A percentile compares a stretch with the other conserved stretches of the same genome.
Conservation (phyloP, 1,140 invertebrate genomes). For the Drosophila tani region DNA sequence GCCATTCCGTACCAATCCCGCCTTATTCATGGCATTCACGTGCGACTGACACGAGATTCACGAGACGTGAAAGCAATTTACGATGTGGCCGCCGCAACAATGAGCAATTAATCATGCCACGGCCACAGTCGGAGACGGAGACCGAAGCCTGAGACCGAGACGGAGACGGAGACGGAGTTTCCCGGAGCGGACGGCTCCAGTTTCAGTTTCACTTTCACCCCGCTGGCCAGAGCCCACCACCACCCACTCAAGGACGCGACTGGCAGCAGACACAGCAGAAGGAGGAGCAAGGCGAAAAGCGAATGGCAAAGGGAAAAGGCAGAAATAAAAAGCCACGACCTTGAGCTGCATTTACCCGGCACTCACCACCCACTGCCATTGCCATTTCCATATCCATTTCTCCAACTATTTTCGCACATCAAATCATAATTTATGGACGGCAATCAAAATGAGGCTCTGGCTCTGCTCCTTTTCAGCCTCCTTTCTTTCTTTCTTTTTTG, state of each 20-base stretch:
- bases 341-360: constrained; percentile 46
- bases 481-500: background rate
- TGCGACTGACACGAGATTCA: constrained; percentile 59
- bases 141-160: too few species aligned
- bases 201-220: constrained; percentile 40
- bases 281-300: background rate
- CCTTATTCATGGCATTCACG: constrained; percentile 64
- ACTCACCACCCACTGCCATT: constrained; percentile 10
- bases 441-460: constrained; percentile 51
- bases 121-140: constrained; percentile 21
- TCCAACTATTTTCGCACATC: constrained; percentile 75
- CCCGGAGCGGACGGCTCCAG: constrained; percentile 28
- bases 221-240: background rate
- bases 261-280: constrained; percentile 22
- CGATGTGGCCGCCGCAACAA: constrained; percentile 73
- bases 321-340: constrained; percentile 32
- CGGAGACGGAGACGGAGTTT: constrained; percentile 17
- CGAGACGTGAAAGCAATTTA: constrained; percentile 71
- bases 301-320: constrained; percentile 1
- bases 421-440: constrained; percentile 78
- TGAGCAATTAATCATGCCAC: constrained; percentile 77
- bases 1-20: constrained; percentile 10
- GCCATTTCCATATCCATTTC: constrained; percentile 20
- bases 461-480: background rate
- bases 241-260: constrained; percentile 47